Percentiles rank a stretch among this genome's conserved stretches.
Evolutionary conservation across 2,797 vertebrate species (phyloP).

Genomic region (Uromys caudimaculatus): DNA sequence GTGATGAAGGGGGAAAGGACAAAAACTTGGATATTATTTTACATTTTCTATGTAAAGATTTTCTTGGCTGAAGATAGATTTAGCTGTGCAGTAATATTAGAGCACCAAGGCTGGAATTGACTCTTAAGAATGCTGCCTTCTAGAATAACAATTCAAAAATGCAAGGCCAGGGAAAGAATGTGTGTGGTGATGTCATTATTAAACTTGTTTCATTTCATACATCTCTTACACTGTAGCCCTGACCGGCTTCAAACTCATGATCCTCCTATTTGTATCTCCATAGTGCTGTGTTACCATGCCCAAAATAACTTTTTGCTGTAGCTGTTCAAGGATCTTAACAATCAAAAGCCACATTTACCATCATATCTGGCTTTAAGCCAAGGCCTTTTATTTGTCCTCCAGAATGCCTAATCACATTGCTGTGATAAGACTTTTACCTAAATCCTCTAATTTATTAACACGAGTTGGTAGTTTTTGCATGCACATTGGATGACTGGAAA

Average conservation of each 20-base stretch:
- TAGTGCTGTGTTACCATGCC: background rate
- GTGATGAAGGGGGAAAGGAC: background rate
- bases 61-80: background rate
- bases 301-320: background rate
- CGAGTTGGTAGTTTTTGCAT: background rate
- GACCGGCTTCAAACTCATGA: background rate
- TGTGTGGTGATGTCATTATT: background rate
- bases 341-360: background rate
- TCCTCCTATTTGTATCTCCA: background rate
- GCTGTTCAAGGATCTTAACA: background rate
- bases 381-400: background rate
- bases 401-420: background rate
- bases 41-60: slow-evolving; percentile 12
- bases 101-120: slow-evolving; percentile 21
- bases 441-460: slow-evolving; percentile 33
- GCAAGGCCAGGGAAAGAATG: background rate
- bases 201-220: background rate
- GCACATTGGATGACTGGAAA: slow-evolving; percentile 34
- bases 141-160: background rate
- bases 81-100: background rate
- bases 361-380: background rate
- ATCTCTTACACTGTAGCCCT: background rate
- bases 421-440: background rate
- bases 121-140: background rate
- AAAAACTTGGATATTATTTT: background rate